phyloP scores from a whole-genome alignment of 2,797 vertebrate genomes.

The Morelia viridis region DNA sequence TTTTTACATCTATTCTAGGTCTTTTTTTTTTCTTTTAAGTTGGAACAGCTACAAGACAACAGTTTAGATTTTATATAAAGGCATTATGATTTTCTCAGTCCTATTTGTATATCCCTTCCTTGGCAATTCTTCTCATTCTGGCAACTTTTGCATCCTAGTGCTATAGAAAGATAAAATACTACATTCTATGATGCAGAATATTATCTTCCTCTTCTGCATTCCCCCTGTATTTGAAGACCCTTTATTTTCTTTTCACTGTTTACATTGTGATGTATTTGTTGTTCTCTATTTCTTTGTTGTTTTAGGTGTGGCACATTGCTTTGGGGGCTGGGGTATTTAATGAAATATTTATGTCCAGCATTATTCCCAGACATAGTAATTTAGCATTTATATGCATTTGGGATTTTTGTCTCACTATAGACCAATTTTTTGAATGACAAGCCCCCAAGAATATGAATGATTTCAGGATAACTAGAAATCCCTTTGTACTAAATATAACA shows the following conservation, averaged over 20 bases:
- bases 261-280: background rate
- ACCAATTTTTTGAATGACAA: background rate
- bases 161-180: no score
- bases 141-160: background rate
- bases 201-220: background rate
- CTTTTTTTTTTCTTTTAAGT: background rate
- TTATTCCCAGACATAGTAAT: background rate
- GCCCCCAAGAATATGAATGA: background rate
- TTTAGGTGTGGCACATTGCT: background rate
- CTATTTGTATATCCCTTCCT: background rate
- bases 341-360: background rate
- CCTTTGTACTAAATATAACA: conserved; percentile 29
- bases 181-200: background rate
- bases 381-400: background rate
- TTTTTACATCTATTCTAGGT: background rate
- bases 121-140: background rate
- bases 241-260: background rate
- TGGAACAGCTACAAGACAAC: background rate
- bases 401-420: background rate
- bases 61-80: background rate
- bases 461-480: conserved; percentile 21
- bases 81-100: background rate
- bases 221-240: background rate
- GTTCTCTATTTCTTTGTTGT: background rate
- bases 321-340: background rate